Evolutionary conservation across 2,797 vertebrate genomes (phyloP), one percentile per base, ranked within the genome.

Genomic region (Sphaeramia orbicularis): DNA sequence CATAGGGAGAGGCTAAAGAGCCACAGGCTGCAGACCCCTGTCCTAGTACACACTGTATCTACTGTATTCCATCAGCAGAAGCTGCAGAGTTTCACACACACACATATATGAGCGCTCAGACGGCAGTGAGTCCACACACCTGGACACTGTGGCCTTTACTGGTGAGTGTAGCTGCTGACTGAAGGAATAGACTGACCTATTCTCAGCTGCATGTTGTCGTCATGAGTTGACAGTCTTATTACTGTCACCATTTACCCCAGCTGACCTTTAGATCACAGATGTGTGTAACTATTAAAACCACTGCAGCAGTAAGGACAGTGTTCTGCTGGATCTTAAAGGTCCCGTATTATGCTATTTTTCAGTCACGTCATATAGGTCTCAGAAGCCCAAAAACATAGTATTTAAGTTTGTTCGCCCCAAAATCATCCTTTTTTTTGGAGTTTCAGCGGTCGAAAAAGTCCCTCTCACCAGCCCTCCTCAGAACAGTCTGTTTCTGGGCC

Each of bases 121-220:
- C 4, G 38, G 21, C 2, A 24, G 3, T 63, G 65, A n/a, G 11
- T 42, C 63, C 67, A 51, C 68, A 74, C 78, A 86, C 76, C 81
- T 84, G 81, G 21, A 42, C 12, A 12, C 0, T 32, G 0, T 57
- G 74, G 66, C 76, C 74, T 84, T 86, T 76, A 73, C 56, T 15
- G 15, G 7, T 3, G 30, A 42, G 37, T 41, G 73, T 76, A 82
- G 83, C 78, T 76, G 62, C 2, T 7, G 41, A 5, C 19, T 63
- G 61, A 63, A 69, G 76, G 2, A 69, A 75, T 36, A 64, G 0
- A 40, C 12, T 56, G 74, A 83, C 66, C 76, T 82, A 63, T 74
- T 82, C 76, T 36, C 2, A 70, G 57, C 61, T 40, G 62, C 42
- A 0, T 16, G 24, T 35, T 43, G 47, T 68, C 52, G 59, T 59